Base-by-base conservation (phyloP, 2,888 invertebrate species). In the Phasia obesa region DNA sequence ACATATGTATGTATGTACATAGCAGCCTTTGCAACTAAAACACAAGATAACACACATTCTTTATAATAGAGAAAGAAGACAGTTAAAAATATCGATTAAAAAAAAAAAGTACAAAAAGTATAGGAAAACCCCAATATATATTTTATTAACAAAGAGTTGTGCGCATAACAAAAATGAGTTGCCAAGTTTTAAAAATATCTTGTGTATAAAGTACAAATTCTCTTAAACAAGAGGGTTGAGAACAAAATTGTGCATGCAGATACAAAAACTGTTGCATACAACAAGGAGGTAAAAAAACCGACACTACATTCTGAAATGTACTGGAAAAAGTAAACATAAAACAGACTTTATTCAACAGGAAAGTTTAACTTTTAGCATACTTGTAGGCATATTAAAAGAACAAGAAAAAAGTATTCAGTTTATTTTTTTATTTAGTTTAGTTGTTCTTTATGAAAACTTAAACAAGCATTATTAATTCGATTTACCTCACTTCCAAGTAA, bases 191-290 rank as follows among this genome's bases (percentile, higher is more conserved):
- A n/a, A n/a, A n/a, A n/a, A n/a, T n/a, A 11, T 4, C n/a, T 4
- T 49, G 57, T 59, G 19, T 38, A 0, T 38, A n/a, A 69, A 69
- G 3, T 55, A 2, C 0, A n/a, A n/a, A 31, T 21, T 62, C 4
- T 13, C 1, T 38, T 55, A 31, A 55, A 38, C 31, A 23, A 69
- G 31, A 71, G 71, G 71, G 65, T 17, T 42, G 0, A n/a, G 5
- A 53, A 27, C 49, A 64, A 21, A 65, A 19, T 23, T 23, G 15
- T 62, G 17, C 27, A 67, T n/a, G 25, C 23, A 19, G 2, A 0
- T 23, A n/a, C 55, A 49, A 38, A 62, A 82, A 57, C 73, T 79
- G 79, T 83, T 75, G 79, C 78, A 83, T 79, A 76, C 55, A 25
- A 55, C 25, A 9, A 23, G 79, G 74, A 13, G 23, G 42, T 2